phyloP scores from a whole-genome alignment of 2,797 vertebrate genomes.

The Dermochelys coriacea region DNA sequence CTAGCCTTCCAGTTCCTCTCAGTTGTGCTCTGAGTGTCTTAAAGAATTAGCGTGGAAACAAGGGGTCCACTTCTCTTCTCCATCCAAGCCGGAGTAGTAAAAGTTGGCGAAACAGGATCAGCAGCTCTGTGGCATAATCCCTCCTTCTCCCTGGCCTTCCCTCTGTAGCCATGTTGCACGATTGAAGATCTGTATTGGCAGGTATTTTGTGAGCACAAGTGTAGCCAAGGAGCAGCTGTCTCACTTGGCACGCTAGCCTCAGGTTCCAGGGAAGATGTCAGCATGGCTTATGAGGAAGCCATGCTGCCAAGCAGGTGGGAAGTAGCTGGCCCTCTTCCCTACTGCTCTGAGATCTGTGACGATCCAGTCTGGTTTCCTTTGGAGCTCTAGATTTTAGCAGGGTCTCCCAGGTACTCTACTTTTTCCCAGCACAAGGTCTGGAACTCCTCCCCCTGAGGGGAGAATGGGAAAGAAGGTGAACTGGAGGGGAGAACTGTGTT shows the following conservation, averaged over 20 bases:
- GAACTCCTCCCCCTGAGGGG: neutral
- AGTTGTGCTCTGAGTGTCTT: neutral
- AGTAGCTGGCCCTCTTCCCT: neutral
- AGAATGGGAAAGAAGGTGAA: neutral
- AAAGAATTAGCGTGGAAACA: neutral
- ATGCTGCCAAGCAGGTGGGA: neutral
- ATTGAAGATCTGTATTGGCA: neutral
- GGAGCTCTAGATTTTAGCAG: neutral
- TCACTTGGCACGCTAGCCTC: neutral
- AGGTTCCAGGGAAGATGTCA: neutral
- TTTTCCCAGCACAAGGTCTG: neutral
- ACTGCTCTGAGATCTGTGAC: neutral
- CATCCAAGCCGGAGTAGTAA: neutral
- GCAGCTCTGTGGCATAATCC: neutral
- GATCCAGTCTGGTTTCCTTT: neutral
- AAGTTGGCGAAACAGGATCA: neutral
- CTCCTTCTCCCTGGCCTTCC: neutral
- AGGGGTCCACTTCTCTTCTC: neutral
- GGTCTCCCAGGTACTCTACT: neutral
- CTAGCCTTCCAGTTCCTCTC: neutral
- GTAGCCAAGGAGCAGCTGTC: neutral
- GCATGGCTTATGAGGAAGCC: neutral
- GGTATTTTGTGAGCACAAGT: neutral
- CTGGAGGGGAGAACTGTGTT: neutral
- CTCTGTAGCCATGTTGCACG: neutral